These are phyloP conservation scores for Channa striata DNA, from an alignment of 2,797 vertebrate genomes.

Conservation along the genomic window DNA sequence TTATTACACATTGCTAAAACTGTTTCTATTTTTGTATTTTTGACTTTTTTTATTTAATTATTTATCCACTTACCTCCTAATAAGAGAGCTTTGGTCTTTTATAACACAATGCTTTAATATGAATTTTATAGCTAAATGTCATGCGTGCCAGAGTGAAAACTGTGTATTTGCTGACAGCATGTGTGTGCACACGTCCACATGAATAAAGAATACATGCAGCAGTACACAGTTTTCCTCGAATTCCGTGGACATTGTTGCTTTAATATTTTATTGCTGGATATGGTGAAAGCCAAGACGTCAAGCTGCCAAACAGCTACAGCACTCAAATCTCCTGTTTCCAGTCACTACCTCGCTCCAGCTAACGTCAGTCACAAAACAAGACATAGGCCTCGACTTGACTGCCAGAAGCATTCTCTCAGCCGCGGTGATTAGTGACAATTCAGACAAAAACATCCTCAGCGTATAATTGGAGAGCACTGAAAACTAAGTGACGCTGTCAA, in stretches of 20 bases:
- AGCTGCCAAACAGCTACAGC: slow-evolving; percentile 39
- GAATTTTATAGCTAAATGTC: too few relatives aligned
- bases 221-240: slow-evolving; percentile 18
- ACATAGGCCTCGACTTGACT: slow-evolving; percentile 34
- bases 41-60: not conserved
- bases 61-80: not conserved
- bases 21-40: too few relatives aligned
- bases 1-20: too few relatives aligned
- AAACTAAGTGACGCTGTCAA: slow-evolving; percentile 56
- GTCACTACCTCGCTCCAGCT: slow-evolving; percentile 22
- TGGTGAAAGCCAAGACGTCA: slow-evolving; percentile 50
- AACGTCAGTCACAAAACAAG: slow-evolving; percentile 51
- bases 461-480: slow-evolving; percentile 51
- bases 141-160: too few relatives aligned
- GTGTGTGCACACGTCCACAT: not conserved
- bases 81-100: not conserved
- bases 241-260: slow-evolving; percentile 46
- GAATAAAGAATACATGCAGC: slow-evolving; percentile 19
- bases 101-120: not conserved
- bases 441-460: slow-evolving; percentile 57
- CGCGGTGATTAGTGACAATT: slow-evolving; percentile 51
- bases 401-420: slow-evolving; percentile 39
- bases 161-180: too few relatives aligned
- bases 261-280: slow-evolving; percentile 58
- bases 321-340: slow-evolving; percentile 43